Base-by-base conservation (phyloP, 2,113 vertebrate genomes). In the Equus przewalskii region DNA sequence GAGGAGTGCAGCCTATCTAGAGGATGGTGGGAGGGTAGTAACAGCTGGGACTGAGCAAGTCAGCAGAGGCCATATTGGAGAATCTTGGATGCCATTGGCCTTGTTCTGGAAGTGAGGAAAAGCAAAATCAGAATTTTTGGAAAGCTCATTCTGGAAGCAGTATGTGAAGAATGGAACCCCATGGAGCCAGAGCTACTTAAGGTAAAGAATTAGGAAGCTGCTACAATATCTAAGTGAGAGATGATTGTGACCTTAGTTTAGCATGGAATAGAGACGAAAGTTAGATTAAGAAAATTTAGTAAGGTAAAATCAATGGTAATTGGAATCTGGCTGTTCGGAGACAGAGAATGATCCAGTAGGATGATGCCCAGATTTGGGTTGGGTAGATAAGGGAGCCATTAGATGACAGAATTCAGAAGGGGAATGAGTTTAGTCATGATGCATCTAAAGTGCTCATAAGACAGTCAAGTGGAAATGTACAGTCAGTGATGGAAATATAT, bases 71-170 rank as follows among this genome's bases (percentile, higher is more conserved):
- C 36, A 65, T 70, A 49, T 7, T 80, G 19, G 51, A 95, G 49
- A 96, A 96, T 22, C 70, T 60, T 90, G 69, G n/a, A 78, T 91
- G 62, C 73, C 28, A 56, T 49, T 85, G 33, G n/a, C 49, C 36
- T 93, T 65, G 9, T 33, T 44, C n/a, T 88, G 1, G 11, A 96
- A 89, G 72, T 44, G 7, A 94, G 54, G 28, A 70, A 97, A 97
- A 93, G 19, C 51, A 96, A 92, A 87, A 72, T 14, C 15, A 62
- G n/a, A 91, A 91, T 75, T 84, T 96, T 91, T 93, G 14, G 64
- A 82, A 94, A 72, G n/a, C n/a, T 94, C 21, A 87, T 80, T 86
- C 92, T 82, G 10, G 69, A 96, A 96, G 56, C 14, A 76, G 11
- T 78, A 83, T 79, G 33, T 93, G 33, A 97, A 87, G 8, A 89